Evolutionary conservation across 2,888 invertebrate genomes (phyloP), one percentile per base, ranked within the genome.

Genomic region (Harpalus rufipes): DNA sequence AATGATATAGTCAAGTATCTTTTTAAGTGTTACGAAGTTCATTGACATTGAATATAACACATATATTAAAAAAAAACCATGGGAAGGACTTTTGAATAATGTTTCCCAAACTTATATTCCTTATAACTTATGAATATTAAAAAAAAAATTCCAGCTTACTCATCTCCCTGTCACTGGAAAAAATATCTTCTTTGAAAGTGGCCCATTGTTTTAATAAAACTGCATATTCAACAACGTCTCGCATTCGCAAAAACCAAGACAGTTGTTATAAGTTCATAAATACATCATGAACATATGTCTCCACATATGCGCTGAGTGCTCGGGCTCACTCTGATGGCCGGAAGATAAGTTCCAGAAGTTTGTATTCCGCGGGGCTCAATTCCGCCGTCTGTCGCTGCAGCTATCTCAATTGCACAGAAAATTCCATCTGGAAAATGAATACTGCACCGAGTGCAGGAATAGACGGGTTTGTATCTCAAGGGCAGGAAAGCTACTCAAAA

Each of bases 381-480:
- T 65, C 56, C 41, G 56, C 68, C 21, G 81, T 32, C 81, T 81
- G 81, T 59, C 68, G 81, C n/a, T 68, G 44, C 81, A 81, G 65
- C 81, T 65, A 65, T 81, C 81, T 81, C 44, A 81, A 81, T 81
- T 81, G 81, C 68, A 68, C 51, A 81, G 81, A 81, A 81, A 81
- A 81, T 81, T 81, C 81, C 56, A 81, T 81, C 81, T 68, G 44
- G 65, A 81, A 81, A 81, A 81, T 81, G 81, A 81, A 81, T 81
- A 81, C 56, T 68, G 68, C 51, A 68, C 51, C 25, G 32, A 68
- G 39, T 61, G 61, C 80, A 16, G 80, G 44, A 63, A 21, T 63
- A 7, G 63, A 63, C 32, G 61, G 18, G 56, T 21, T 21, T 32
- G 58, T 78, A 78, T 78, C 80, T 61, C 80, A 80, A 80, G 80